Base-by-base conservation (phyloP, 92 coral and sea anemone genomes). In the Porites divaricata region DNA sequence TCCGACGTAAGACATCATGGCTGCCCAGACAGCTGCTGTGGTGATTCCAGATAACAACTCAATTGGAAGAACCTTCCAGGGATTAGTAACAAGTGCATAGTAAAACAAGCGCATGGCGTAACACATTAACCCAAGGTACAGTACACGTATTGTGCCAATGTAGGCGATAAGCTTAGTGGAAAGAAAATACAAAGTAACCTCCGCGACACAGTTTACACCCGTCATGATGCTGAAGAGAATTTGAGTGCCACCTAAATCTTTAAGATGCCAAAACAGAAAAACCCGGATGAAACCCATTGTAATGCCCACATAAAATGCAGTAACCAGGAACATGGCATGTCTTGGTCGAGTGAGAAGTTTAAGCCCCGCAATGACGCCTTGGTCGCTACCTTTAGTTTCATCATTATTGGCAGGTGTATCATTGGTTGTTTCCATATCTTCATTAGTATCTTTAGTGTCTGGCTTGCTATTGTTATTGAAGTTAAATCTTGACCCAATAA, bases 271-370 rank as follows among this genome's bases (percentile, higher is more conserved):
- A 63, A 94, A 94, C n/a, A 94, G 92, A 77, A 96, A 96, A 49
- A 93, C 95, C 75, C 95, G 91, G 53, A 96, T 96, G 48, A 96
- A 88, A n/a, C 98, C 98, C 99, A 96, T 96, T 15, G 97, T 91
- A 41, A 94, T 92, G 21, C 99, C 99, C 15, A 95, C 99, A 54
- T 88, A 90, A 76, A 96, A 96, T 12, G 95, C 99, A 19, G 99
- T 96, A 54, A 88, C 75, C n/a, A 96, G 88, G 64, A 96, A 96
- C 91, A 96, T 91, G 50, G 90, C 67, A 81, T 94, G 93, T 65
- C 88, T 84, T 63, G 92, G 87, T 19, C 82, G 92, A 73, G 89
- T 88, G 7, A 96, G 81, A 53, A 86, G 88, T 35, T 88, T 86
- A 12, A 93, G 84, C 56, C 98, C 98, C 5, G 67, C 91, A 1